Conservation (phyloP, 1,140 invertebrate species). For the Drosophila mojavensis region DNA sequence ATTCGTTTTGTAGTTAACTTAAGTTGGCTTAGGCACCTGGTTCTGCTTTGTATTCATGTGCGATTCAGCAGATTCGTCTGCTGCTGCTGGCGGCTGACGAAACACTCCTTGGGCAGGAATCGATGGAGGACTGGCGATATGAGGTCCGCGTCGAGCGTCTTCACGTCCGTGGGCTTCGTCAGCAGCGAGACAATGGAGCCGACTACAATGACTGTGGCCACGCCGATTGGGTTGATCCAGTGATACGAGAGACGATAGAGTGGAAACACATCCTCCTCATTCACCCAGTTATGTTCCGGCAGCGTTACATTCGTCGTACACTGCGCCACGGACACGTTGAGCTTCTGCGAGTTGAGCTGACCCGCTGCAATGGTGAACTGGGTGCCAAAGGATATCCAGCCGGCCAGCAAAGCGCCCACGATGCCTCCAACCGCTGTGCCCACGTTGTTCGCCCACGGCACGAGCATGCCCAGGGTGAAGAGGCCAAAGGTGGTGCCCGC, state of each 20-base stretch:
- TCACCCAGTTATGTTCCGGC: constrained; percentile 69
- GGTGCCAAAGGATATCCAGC: constrained; percentile 86
- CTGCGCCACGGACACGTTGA: constrained; percentile 81
- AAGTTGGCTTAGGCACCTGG: background rate
- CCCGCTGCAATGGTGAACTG: constrained; percentile 84
- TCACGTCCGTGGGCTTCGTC: constrained; percentile 87
- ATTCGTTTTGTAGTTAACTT: constrained; percentile 12
- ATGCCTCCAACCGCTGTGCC: constrained; percentile 86
- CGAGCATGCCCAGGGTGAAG: constrained; percentile 93
- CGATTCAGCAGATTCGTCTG: constrained; percentile 51
- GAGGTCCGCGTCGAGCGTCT: constrained; percentile 86
- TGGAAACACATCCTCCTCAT: constrained; percentile 87
- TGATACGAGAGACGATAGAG: constrained; percentile 90
- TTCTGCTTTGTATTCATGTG: constrained; percentile 16
- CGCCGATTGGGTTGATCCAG: constrained; percentile 90
- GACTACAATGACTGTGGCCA: constrained; percentile 87
- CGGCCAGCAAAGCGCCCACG: constrained; percentile 86
- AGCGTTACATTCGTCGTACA: constrained; percentile 73
- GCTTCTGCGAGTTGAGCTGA: constrained; percentile 82
- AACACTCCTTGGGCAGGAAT: constrained; percentile 80
- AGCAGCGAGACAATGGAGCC: constrained; percentile 88
- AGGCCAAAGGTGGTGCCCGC: constrained; percentile 93
- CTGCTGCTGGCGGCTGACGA: constrained; percentile 47
- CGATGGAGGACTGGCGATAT: constrained; percentile 87
- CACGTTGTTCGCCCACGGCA: constrained; percentile 91